These are phyloP conservation scores for Diorhabda elongata DNA, from an alignment of 1,140 invertebrate species.

Conservation along the genomic window DNA sequence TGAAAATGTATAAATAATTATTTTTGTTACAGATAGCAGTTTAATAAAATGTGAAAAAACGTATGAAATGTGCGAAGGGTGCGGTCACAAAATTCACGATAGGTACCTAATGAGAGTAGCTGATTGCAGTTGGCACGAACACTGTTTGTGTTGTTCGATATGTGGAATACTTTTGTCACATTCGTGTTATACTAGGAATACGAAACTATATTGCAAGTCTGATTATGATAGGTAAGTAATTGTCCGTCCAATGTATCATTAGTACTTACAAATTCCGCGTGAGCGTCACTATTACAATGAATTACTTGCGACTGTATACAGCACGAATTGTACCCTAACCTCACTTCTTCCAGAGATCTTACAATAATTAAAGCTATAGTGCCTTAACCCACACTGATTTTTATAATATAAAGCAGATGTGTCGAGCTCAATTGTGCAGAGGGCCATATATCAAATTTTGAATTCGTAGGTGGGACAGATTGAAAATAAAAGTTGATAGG, in stretches of 20 bases:
- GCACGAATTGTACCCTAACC: too few species aligned
- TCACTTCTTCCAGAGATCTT: too few species aligned
- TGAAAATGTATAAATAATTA: neutral
- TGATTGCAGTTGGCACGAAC: conserved; percentile 89
- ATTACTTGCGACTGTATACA: too few species aligned
- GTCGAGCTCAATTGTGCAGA: too few species aligned
- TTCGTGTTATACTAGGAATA: conserved; percentile 86
- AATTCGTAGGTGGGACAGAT: too few species aligned
- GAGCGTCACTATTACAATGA: too few species aligned
- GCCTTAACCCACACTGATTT: too few species aligned
- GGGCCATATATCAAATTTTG: too few species aligned
- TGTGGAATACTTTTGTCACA: conserved; percentile 81
- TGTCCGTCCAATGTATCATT: neutral
- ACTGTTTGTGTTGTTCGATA: conserved; percentile 84
- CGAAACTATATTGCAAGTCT: conserved; percentile 90
- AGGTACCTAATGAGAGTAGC: conserved; percentile 88
- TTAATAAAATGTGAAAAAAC: conserved; percentile 63
- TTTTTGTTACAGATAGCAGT: conserved; percentile 46
- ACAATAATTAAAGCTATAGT: too few species aligned
- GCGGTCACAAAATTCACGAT: conserved; percentile 87
- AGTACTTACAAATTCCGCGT: too few species aligned
- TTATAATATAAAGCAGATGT: too few species aligned
- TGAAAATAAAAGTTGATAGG: too few species aligned
- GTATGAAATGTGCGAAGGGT: conserved; percentile 81
- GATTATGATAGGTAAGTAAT: conserved; percentile 83